Conservation (phyloP, 2,113 vertebrate genomes). For the Poeciliopsis retropinna region DNA sequence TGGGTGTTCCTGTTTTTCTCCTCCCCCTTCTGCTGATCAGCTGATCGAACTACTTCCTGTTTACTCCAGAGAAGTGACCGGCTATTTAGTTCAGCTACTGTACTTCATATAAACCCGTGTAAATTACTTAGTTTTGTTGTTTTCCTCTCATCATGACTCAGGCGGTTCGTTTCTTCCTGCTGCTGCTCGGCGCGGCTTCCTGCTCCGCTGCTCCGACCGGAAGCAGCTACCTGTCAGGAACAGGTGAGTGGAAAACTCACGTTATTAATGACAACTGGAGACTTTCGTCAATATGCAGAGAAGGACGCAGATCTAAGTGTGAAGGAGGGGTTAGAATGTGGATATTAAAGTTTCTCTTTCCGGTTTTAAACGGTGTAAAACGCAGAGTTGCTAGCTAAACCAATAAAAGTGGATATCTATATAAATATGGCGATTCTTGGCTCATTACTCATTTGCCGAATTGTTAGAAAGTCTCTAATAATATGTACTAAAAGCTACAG, state of each 20-base stretch:
- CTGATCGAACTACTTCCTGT: slow-evolving; percentile 46
- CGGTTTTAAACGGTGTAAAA: background rate
- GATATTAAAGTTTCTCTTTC: background rate
- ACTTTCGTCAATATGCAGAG: background rate
- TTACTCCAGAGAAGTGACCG: background rate
- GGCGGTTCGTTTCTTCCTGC: background rate
- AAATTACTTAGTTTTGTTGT: accelerated
- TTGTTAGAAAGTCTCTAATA: background rate
- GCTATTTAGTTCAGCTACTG: background rate
- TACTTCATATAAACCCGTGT: background rate
- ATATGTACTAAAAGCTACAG: background rate
- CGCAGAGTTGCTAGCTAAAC: too few relatives aligned
- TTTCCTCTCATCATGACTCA: background rate
- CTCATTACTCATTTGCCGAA: background rate
- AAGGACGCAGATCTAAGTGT: accelerated
- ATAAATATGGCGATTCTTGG: accelerated
- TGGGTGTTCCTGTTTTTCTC: background rate
- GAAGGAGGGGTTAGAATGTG: too few relatives aligned
- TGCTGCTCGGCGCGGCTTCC: slow-evolving; percentile 14
- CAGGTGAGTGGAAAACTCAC: slow-evolving; percentile 58
- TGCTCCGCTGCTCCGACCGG: slow-evolving; percentile 45
- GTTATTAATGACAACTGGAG: background rate
- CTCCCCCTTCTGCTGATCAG: slow-evolving; percentile 17
- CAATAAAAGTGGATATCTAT: background rate
- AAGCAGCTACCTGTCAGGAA: slow-evolving; percentile 29